phyloP scores from a whole-genome alignment of 2,113 vertebrate genomes.

The Ondatra zibethicus region DNA sequence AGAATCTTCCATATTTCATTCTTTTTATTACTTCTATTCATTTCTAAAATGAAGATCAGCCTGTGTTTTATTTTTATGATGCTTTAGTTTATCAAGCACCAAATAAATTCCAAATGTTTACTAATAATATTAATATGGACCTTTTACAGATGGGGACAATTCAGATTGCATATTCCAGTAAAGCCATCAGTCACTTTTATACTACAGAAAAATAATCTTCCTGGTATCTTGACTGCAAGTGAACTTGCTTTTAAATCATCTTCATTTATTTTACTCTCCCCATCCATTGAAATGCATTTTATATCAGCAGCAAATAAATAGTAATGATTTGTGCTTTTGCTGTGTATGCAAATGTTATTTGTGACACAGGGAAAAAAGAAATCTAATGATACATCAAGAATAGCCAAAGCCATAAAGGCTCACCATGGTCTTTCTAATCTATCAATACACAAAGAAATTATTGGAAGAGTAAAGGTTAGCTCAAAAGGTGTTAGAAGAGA shows the following conservation, averaged over 20 bases:
- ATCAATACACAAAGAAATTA: constrained; percentile 54
- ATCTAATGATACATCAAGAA: constrained; percentile 54
- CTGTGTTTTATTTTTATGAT: constrained; percentile 75
- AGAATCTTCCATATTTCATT: constrained; percentile 64
- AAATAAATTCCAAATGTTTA: constrained; percentile 70
- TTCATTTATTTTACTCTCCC: constrained; percentile 52
- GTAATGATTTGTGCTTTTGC: constrained; percentile 63
- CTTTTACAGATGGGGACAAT: constrained; percentile 72
- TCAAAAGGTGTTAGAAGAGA: neutral
- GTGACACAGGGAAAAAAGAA: constrained; percentile 38
- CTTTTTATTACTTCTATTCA: constrained; percentile 72
- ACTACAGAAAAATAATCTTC: constrained; percentile 70
- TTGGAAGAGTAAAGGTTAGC: constrained; percentile 33
- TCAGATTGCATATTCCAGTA: constrained; percentile 72
- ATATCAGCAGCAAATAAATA: constrained; percentile 66
- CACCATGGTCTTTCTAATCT: neutral
- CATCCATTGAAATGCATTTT: constrained; percentile 60
- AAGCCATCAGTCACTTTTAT: constrained; percentile 69
- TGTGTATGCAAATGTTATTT: constrained; percentile 52
- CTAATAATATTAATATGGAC: constrained; percentile 73
- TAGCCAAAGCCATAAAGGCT: constrained; percentile 38
- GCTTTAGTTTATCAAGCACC: constrained; percentile 62
- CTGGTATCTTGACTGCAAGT: constrained; percentile 66
- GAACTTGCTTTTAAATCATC: constrained; percentile 71
- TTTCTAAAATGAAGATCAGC: constrained; percentile 67